Evolutionary conservation across 2,797 vertebrate genomes (phyloP), one percentile per base, ranked within the genome.

Genomic region (Amblyopsis hoosieri): DNA sequence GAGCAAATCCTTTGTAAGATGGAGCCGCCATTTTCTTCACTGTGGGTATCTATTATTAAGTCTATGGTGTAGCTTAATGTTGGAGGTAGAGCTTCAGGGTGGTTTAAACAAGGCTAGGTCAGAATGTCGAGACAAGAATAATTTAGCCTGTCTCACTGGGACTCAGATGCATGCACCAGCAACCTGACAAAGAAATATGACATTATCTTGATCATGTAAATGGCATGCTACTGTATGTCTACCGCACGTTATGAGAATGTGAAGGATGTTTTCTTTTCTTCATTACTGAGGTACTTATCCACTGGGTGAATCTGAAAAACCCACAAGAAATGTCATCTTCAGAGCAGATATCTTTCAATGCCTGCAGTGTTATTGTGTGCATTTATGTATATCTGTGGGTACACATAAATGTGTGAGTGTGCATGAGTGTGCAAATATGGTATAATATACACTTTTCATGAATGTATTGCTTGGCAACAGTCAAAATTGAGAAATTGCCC

Each of bases 171-270:
- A 71, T 49, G 70, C 71, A 77, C 64, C 51, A 64, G 55, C 60
- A 79, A 71, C 79, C 71, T 62, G 78, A 76, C 80, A 83, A 75
- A 84, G 56, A 68, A 69, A 87, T 29, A 29, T 29, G 80, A 90
- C 83, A 89, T 90, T 89, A 89, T 89, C 87, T 87, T 61, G 87
- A 90, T 91, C 87, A 87, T 90, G 85, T 87, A 85, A 90, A 91
- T 90, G 82, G 76, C 71, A 85, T 87, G 37, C 7, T 42, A 42
- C 37, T 29, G 23, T 29, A 29, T 29, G 37, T 9, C 37, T 89
- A 87, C 88, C 84, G 88, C 83, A 84, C 84, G 83, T 89, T 90
- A 89, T 86, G 81, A 85, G 85, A 89, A 83, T 85, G 80, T 80
- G 78, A 81, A 85, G 85, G 82, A 82, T 85, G 79, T 86, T 89